Evolutionary conservation across 2,888 invertebrate genomes (phyloP).

Genomic region (Odontomyia ornata): DNA sequence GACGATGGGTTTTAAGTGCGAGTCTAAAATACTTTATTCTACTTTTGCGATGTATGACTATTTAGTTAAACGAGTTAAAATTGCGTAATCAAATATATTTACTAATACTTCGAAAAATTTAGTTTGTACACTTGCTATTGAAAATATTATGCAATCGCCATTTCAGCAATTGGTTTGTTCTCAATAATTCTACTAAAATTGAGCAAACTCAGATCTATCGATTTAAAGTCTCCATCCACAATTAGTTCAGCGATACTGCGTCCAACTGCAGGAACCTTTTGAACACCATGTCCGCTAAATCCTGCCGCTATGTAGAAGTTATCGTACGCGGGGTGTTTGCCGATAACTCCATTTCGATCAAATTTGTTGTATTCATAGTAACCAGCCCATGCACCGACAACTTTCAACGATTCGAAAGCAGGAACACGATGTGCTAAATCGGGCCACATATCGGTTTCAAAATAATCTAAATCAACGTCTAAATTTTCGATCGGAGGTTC

Average conservation of each 20-base stretch:
- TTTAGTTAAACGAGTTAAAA: background rate
- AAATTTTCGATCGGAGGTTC: constrained; percentile 73
- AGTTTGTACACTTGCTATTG: background rate
- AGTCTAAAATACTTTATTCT: constrained; percentile 4
- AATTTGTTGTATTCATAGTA: constrained; percentile 90
- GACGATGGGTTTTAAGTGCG: constrained; percentile 80
- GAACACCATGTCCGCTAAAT: constrained; percentile 91
- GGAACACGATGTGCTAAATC: constrained; percentile 80
- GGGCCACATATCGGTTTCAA: constrained; percentile 79
- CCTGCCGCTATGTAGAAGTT: constrained; percentile 91
- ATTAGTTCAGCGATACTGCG: constrained; percentile 86
- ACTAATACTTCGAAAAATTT: background rate
- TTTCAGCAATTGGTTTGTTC: constrained; percentile 70
- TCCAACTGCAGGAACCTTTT: constrained; percentile 92
- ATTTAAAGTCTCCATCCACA: constrained; percentile 76
- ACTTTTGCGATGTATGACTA: background rate
- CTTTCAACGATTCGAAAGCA: constrained; percentile 80
- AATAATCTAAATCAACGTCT: constrained; percentile 78
- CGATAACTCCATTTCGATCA: constrained; percentile 92
- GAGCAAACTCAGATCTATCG: constrained; percentile 82
- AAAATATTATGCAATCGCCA: constrained; percentile 63
- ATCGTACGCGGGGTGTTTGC: constrained; percentile 82
- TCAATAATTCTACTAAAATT: constrained; percentile 79
- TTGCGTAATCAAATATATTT: constrained; percentile 27
- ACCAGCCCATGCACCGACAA: constrained; percentile 83